Conservation (phyloP, 2,888 invertebrate genomes). For the Eustalomyia histrio region DNA sequence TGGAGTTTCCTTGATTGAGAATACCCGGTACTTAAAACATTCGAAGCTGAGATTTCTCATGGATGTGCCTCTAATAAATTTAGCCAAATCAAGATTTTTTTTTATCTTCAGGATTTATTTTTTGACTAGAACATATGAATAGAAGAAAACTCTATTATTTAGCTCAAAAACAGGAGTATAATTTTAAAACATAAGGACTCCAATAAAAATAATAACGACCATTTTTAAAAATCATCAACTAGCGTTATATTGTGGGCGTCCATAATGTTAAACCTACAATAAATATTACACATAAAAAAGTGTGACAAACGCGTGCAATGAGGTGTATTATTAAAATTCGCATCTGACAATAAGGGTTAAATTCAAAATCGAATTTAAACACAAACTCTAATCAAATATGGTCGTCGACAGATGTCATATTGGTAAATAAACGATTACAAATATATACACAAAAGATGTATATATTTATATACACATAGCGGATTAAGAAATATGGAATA, state of each 20-base stretch:
- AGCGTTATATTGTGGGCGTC: constrained; percentile 26
- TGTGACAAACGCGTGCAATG: constrained; percentile 44
- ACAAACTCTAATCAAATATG: constrained; percentile 26
- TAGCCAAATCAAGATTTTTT: no score
- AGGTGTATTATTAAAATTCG: constrained; percentile 11
- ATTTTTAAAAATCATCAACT: not conserved
- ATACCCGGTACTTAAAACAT: no score
- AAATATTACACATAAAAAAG: constrained; percentile 25
- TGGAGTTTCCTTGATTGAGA: no score
- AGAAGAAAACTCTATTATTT: no score
- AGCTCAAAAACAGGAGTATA: no score
- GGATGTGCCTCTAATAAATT: no score
- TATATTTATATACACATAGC: constrained; percentile 18
- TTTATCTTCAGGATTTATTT: no score
- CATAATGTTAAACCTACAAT: not conserved
- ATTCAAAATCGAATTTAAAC: not conserved
- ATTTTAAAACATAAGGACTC: not conserved
- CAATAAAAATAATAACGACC: not conserved
- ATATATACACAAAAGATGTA: not conserved
- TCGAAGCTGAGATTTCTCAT: no score
- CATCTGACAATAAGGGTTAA: constrained; percentile 17
- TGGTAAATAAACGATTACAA: constrained; percentile 25
- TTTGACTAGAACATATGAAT: no score
- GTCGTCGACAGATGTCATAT: constrained; percentile 50
- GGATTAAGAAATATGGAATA: constrained; percentile 31